These are phyloP conservation scores for Leptonema lineaticorne DNA, from an alignment of 1,140 invertebrate species.

Conservation along the genomic window DNA sequence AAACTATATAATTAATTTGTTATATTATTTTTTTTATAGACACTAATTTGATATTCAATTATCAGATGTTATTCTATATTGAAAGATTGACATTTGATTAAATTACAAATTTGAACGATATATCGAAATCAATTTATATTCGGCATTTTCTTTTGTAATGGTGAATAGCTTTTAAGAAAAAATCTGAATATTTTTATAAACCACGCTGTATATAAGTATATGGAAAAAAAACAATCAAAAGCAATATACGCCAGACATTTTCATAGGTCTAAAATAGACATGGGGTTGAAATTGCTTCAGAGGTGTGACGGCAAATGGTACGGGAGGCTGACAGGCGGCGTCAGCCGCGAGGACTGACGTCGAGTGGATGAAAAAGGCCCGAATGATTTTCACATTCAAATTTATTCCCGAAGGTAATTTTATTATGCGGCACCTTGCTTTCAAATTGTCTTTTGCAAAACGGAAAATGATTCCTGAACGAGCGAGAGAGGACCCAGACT, in stretches of 20 bases:
- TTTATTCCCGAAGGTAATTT: constrained; percentile 42
- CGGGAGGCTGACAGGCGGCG: constrained; percentile 23
- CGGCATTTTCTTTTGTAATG: too few species aligned
- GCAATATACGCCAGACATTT: background rate
- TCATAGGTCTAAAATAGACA: background rate
- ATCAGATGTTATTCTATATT: too few species aligned
- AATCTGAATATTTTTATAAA: too few species aligned
- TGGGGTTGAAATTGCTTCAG: constrained; percentile 5
- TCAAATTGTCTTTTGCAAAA: constrained; percentile 38
- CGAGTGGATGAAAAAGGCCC: constrained; percentile 16
- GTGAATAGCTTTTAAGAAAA: too few species aligned
- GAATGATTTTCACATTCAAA: constrained; percentile 41
- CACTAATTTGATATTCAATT: too few species aligned
- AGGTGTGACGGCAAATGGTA: constrained; percentile 12
- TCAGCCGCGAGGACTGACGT: constrained; percentile 22
- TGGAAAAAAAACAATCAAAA: constrained; percentile 38
- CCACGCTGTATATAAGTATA: too few species aligned
- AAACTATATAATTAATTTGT: too few species aligned
- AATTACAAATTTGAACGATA: too few species aligned
- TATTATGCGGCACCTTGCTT: constrained; percentile 37
- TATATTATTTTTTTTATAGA: too few species aligned
- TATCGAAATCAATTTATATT: too few species aligned
- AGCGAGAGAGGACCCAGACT: background rate
- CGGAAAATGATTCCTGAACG: constrained; percentile 19
- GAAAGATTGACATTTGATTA: too few species aligned